phyloP scores from a whole-genome alignment of 1,140 invertebrate genomes.

The Ceratina australensis region DNA sequence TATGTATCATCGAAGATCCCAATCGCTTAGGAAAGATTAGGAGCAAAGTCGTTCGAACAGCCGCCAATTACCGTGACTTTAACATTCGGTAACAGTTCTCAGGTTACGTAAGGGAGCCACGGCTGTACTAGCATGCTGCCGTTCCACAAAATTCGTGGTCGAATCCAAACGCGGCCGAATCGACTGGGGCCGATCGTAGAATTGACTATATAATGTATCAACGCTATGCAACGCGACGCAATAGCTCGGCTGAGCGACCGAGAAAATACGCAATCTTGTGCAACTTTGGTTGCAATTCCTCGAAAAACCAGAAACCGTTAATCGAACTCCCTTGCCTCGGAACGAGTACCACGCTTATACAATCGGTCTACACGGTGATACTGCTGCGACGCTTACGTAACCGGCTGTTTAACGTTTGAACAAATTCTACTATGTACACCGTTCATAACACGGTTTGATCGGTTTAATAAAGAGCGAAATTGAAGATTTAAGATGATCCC shows the following conservation, averaged over 20 bases:
- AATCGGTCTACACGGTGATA: conserved; percentile 15
- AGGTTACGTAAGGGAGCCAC: conserved; percentile 13
- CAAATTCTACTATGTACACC: conserved; percentile 24
- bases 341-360: conserved; percentile 16
- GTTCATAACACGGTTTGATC: too few species aligned
- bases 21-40: too few species aligned
- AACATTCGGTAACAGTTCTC: not conserved
- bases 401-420: conserved; percentile 31
- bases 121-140: not conserved
- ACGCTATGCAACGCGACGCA: not conserved
- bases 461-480: too few species aligned
- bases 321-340: conserved; percentile 17
- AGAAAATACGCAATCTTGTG: conserved; percentile 34
- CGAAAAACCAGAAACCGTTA: conserved; percentile 16
- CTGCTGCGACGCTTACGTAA: conserved; percentile 18
- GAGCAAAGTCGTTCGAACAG: not conserved
- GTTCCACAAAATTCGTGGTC: conserved; percentile 10
- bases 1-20: too few species aligned
- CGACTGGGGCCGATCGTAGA: not conserved
- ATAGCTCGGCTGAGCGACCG: conserved; percentile 7
- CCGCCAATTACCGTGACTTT: not conserved
- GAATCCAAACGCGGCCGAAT: not conserved
- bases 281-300: conserved; percentile 21
- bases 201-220: too few species aligned
- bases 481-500: too few species aligned